These are phyloP conservation scores for Menidia beryllina DNA, from an alignment of 2,113 vertebrate genomes.

Conservation along the genomic window DNA sequence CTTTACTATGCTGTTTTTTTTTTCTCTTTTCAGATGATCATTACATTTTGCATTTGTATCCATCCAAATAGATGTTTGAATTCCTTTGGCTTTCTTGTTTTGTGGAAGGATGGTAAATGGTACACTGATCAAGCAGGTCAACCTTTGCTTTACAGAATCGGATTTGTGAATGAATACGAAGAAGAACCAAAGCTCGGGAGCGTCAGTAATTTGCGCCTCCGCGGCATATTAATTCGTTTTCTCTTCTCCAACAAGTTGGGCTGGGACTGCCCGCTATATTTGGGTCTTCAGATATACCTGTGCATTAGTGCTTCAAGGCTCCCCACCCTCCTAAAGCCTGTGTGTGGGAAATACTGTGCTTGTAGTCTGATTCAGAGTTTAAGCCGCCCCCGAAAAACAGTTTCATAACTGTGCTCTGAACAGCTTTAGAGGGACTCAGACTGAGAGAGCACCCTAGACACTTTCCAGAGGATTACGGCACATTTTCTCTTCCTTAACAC, in stretches of 20 bases:
- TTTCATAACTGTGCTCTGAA: conserved; percentile 52
- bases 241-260: not conserved
- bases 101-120: conserved; percentile 21
- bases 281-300: conserved; percentile 42
- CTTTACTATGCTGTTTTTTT: conserved; percentile 48
- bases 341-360: conserved; percentile 58
- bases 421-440: conserved; percentile 35
- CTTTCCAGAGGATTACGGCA: conserved; percentile 42
- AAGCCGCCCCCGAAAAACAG: conserved; percentile 49
- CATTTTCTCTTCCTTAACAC: conserved; percentile 33
- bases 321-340: conserved; percentile 24
- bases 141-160: not conserved
- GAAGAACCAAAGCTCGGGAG: not conserved
- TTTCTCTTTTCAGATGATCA: conserved; percentile 60
- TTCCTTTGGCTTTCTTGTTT: conserved; percentile 2
- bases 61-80: conserved; percentile 49
- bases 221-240: not conserved
- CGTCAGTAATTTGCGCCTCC: not conserved
- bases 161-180: not conserved
- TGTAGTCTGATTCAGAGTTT: conserved; percentile 57
- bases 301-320: conserved; percentile 38
- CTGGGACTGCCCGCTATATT: conserved; percentile 14
- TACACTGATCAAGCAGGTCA: conserved; percentile 26
- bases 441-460: conserved; percentile 24
- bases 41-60: conserved; percentile 41